A percentile compares a stretch with the other conserved stretches of the same genome.
These are phyloP conservation scores for Streblospio benedicti DNA, from an alignment of 1,140 invertebrate genomes.

Conservation along the genomic window DNA sequence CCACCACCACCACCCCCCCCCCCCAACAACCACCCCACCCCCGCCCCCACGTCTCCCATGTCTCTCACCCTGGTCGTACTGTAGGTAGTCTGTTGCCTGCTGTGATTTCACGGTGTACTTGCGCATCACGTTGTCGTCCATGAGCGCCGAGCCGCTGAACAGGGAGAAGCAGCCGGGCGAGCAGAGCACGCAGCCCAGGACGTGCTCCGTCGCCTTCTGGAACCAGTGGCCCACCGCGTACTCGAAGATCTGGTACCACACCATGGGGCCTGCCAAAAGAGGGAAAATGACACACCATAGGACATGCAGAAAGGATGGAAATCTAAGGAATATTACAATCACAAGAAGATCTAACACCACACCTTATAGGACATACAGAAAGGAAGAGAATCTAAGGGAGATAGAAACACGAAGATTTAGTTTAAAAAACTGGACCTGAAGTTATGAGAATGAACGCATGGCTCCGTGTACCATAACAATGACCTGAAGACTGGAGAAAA, in stretches of 20 bases:
- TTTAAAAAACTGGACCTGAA: no score
- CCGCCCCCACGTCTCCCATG: not conserved
- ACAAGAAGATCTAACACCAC: no score
- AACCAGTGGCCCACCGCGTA: constrained; percentile 34
- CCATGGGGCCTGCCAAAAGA: constrained; percentile 44
- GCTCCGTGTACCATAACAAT: no score
- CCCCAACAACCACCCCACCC: not conserved
- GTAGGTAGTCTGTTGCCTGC: constrained; percentile 23
- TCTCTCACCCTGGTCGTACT: constrained; percentile 23
- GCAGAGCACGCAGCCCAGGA: constrained; percentile 26
- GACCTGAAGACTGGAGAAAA: no score
- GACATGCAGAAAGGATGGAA: no score
- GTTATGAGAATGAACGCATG: no score
- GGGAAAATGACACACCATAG: no score
- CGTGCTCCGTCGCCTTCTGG: constrained; percentile 27
- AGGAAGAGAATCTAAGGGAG: no score
- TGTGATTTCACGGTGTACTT: constrained; percentile 19
- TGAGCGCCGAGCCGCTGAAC: constrained; percentile 23
- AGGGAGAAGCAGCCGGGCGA: constrained; percentile 25
- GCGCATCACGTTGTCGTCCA: constrained; percentile 26
- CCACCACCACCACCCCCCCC: not conserved
- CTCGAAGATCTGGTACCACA: constrained; percentile 46
- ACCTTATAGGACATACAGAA: no score
- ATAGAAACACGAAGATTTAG: no score
- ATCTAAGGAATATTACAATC: no score